Evolutionary conservation across 2,797 vertebrate species (phyloP).

Genomic region (Smutsia gigantea): DNA sequence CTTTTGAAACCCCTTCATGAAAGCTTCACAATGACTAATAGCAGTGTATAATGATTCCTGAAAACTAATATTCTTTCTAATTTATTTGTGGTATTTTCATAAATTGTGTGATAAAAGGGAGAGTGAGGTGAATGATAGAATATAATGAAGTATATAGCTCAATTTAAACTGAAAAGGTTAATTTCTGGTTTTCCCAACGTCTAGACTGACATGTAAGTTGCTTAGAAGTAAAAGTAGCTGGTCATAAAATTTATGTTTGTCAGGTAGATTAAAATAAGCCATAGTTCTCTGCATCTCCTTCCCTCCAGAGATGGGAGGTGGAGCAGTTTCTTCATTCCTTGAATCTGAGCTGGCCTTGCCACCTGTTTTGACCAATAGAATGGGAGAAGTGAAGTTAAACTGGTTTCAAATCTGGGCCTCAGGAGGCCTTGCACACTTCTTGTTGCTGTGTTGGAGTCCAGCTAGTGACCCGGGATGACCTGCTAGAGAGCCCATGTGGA

Average conservation of each 20-base stretch:
- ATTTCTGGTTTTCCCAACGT: background rate
- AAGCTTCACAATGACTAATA: background rate
- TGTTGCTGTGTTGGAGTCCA: background rate
- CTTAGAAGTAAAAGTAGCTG: background rate
- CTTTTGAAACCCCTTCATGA: background rate
- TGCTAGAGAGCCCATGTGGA: background rate
- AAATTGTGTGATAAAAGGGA: background rate
- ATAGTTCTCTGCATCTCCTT: background rate
- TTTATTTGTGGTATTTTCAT: background rate
- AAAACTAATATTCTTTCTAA: slow-evolving; percentile 6
- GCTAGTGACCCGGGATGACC: background rate
- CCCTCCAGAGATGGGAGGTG: background rate
- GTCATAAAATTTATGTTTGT: background rate
- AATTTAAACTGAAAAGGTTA: slow-evolving; percentile 27
- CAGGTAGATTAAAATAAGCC: background rate
- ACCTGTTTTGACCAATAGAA: background rate
- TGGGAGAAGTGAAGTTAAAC: background rate
- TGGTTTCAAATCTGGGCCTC: background rate
- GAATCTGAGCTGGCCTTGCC: background rate
- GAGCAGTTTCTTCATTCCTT: background rate
- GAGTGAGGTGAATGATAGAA: background rate
- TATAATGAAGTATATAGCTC: background rate
- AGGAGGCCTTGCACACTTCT: background rate
- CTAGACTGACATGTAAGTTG: background rate
- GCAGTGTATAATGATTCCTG: background rate